Conservation (phyloP, 2,113 vertebrate genomes). For the Salvator merianae region DNA sequence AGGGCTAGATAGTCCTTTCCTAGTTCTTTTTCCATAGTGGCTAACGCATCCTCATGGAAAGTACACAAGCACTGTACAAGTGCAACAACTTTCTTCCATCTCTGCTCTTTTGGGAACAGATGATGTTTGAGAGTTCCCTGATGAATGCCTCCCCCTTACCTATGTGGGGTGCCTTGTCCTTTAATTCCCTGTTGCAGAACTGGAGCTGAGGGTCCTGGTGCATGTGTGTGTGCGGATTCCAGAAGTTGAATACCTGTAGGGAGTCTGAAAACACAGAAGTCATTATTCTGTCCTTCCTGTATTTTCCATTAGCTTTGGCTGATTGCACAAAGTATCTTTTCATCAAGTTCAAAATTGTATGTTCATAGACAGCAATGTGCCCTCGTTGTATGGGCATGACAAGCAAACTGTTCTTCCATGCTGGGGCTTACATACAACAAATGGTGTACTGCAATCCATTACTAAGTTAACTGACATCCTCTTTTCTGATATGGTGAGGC, state of each 20-base stretch:
- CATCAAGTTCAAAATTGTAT: neutral
- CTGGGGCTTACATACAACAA: neutral
- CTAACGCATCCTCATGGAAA: too few species aligned
- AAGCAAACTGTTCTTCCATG: neutral
- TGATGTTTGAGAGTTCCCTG: neutral
- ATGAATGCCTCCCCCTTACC: neutral
- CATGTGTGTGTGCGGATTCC: neutral
- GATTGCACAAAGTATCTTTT: neutral
- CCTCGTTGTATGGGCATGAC: too few species aligned
- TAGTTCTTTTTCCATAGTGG: too few species aligned
- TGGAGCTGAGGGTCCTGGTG: neutral
- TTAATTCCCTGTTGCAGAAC: neutral
- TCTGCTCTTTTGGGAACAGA: neutral
- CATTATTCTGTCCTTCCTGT: neutral
- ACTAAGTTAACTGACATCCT: neutral
- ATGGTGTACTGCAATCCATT: neutral
- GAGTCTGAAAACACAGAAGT: neutral
- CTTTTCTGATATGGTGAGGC: neutral
- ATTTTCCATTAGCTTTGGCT: neutral
- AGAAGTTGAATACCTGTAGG: conserved; percentile 11
- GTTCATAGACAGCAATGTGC: neutral
- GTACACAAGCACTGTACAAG: neutral
- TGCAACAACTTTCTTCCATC: too few species aligned
- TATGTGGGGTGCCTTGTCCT: conserved; percentile 1
- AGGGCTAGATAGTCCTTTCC: too few species aligned